These are phyloP conservation scores for Hypocryptadius cinnamomeus DNA, from an alignment of 2,113 vertebrate genomes.

Conservation along the genomic window DNA sequence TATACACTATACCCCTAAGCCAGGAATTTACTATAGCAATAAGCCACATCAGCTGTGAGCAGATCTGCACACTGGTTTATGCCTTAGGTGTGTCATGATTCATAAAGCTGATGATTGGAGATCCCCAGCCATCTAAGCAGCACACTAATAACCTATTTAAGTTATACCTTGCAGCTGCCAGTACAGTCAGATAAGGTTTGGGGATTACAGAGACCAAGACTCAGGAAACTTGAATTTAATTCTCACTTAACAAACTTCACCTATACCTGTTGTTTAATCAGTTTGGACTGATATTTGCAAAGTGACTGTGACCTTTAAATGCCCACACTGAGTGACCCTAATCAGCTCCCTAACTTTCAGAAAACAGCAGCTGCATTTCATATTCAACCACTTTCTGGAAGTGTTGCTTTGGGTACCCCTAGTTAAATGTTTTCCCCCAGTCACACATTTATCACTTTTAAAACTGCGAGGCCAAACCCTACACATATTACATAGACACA, in stretches of 20 bases:
- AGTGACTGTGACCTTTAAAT: neutral
- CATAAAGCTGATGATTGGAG: neutral
- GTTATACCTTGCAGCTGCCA: neutral
- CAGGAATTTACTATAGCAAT: neutral
- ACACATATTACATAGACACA: neutral
- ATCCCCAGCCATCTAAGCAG: neutral
- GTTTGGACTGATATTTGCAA: neutral
- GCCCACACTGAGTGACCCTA: neutral
- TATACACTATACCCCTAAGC: neutral
- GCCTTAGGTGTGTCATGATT: neutral
- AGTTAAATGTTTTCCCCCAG: neutral
- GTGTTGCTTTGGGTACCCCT: neutral
- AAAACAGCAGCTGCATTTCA: neutral
- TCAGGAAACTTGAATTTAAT: neutral
- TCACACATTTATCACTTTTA: neutral
- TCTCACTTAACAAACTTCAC: neutral
- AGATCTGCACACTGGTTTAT: neutral
- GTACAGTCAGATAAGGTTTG: neutral
- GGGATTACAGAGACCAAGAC: neutral
- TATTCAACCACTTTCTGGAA: neutral
- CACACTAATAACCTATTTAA: neutral
- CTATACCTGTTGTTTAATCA: neutral
- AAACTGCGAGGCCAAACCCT: neutral
- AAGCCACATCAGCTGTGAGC: rapidly evolving
- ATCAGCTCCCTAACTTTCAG: neutral